Percentiles rank a stretch among this genome's conserved stretches.
These are phyloP conservation scores for Sprattus sprattus DNA, from an alignment of 2,113 vertebrate species.

Conservation along the genomic window DNA sequence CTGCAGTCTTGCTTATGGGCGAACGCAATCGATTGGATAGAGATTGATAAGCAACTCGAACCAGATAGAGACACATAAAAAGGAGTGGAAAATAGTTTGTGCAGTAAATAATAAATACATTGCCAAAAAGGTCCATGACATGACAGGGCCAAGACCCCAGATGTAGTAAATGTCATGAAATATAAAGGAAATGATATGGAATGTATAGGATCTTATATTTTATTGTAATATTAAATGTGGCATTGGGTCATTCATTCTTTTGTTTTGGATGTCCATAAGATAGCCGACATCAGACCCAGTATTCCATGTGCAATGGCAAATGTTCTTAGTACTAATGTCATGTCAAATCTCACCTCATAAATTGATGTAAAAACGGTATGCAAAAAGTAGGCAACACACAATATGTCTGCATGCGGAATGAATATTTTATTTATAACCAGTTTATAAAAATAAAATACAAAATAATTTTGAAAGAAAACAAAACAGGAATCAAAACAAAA, in stretches of 20 bases:
- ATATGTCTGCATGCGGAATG: slow-evolving; percentile 91
- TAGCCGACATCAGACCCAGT: too few species aligned
- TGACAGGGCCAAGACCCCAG: too few species aligned
- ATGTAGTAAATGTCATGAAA: too few species aligned
- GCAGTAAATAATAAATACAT: too few species aligned
- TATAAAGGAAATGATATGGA: too few species aligned
- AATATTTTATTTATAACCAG: slow-evolving; percentile 97
- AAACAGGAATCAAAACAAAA: slow-evolving; percentile 63
- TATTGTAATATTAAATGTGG: too few species aligned
- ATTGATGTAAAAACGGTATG: background rate
- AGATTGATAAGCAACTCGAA: background rate
- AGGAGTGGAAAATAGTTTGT: background rate
- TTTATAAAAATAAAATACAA: slow-evolving; percentile 99
- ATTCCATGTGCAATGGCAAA: too few species aligned
- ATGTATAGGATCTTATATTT: too few species aligned
- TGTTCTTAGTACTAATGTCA: too few species aligned
- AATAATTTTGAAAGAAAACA: slow-evolving; percentile 97
- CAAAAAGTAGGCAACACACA: background rate
- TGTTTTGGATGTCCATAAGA: too few species aligned
- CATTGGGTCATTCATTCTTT: too few species aligned
- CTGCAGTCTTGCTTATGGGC: background rate
- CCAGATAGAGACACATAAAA: background rate
- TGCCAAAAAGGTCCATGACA: too few species aligned
- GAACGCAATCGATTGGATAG: background rate
- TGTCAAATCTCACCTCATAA: background rate